phyloP scores from a whole-genome alignment of 2,888 invertebrate species.

The Imbricaverruca yamaguchii region DNA sequence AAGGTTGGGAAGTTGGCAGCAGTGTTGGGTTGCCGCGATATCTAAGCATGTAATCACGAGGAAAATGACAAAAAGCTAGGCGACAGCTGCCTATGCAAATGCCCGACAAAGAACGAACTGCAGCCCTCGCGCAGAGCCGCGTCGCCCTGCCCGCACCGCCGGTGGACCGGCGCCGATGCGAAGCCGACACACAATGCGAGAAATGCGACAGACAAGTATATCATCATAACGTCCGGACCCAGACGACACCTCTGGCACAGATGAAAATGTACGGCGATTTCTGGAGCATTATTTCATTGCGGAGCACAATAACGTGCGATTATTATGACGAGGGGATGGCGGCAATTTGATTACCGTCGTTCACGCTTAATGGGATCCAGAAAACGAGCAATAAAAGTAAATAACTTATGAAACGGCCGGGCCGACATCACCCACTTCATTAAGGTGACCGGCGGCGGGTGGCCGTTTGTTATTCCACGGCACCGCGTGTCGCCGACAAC shows the following conservation, averaged over 20 bases:
- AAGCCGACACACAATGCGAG: background rate
- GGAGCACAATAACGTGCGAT: background rate
- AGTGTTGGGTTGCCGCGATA: background rate
- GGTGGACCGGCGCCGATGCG: background rate
- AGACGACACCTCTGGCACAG: background rate
- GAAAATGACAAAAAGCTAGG: background rate
- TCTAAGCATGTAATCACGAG: constrained; percentile 11
- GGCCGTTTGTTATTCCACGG: background rate
- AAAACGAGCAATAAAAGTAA: constrained; percentile 20
- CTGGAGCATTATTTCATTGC: constrained; percentile 8
- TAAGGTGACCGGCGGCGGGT: background rate
- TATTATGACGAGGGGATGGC: constrained; percentile 5
- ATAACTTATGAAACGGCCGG: constrained; percentile 13
- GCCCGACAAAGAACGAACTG: background rate
- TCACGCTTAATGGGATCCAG: constrained; percentile 13
- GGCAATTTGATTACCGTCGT: constrained; percentile 9
- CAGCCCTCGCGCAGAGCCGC: background rate
- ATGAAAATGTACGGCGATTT: constrained; percentile 20
- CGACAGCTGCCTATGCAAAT: constrained; percentile 4
- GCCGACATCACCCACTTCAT: background rate
- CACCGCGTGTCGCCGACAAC: too few species aligned
- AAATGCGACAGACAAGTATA: background rate
- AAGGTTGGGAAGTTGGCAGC: background rate
- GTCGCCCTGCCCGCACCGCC: background rate
- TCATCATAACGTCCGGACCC: background rate